Conservation (phyloP, 2,113 vertebrate genomes). For the Stictonetta naevosa region DNA sequence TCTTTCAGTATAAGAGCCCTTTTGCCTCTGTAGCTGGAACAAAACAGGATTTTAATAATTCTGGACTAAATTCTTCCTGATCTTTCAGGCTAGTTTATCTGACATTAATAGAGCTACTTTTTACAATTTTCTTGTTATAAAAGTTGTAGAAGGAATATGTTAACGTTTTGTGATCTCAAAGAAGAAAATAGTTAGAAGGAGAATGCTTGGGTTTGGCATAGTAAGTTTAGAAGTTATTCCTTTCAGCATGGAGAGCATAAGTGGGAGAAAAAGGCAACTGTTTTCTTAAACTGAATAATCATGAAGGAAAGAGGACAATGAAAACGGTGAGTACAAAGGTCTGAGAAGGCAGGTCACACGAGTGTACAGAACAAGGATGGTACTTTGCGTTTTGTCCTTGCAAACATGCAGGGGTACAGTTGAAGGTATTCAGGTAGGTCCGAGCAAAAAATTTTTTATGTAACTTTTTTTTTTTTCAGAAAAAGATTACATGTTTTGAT, state of each 20-base stretch:
- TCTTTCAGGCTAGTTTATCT: neutral
- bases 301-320: neutral
- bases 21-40: neutral
- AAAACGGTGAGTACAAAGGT: neutral
- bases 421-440: neutral
- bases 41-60: neutral
- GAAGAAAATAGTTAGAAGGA: neutral
- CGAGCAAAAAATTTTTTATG: neutral
- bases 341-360: neutral
- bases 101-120: neutral
- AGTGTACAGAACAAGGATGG: neutral
- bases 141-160: neutral
- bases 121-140: neutral
- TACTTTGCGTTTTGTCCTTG: neutral
- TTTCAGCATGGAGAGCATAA: neutral
- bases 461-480: neutral
- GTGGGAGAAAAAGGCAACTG: neutral
- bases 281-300: neutral
- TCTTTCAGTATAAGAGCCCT: neutral
- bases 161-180: neutral
- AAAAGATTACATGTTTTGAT: neutral
- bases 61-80: neutral
- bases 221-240: neutral
- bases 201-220: neutral
- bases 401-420: neutral